A percentile compares a stretch with the other conserved stretches of the same genome.
Evolutionary conservation across 53 echinoderm and acorn worm genomes (phyloP).

Genomic region (Paracentrotus lividus): DNA sequence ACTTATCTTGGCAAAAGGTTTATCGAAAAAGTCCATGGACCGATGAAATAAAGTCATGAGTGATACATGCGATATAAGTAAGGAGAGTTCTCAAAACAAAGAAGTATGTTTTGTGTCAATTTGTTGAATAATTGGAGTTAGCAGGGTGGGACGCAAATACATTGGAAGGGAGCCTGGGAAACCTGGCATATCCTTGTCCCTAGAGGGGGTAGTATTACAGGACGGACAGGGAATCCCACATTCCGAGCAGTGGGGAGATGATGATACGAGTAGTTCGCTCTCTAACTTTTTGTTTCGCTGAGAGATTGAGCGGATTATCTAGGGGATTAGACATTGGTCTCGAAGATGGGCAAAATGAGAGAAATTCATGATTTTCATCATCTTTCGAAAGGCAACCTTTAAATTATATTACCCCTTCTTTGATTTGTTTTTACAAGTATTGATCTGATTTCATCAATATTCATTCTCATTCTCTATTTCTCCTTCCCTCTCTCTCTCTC

Average conservation of each 20-base stretch:
- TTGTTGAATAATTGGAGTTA: slow-evolving; percentile 54
- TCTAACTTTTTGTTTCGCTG: slow-evolving; percentile 66
- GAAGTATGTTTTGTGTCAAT: slow-evolving; percentile 55
- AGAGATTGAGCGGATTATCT: slow-evolving; percentile 59
- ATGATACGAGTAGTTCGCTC: not conserved
- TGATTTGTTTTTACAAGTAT: not conserved
- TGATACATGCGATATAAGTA: not conserved
- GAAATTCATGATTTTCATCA: not conserved
- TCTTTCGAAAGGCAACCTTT: not conserved
- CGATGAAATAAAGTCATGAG: too few species aligned
- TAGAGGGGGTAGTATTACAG: slow-evolving; percentile 70
- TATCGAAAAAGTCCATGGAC: too few species aligned
- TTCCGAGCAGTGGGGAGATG: slow-evolving; percentile 48
- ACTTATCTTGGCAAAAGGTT: too few species aligned
- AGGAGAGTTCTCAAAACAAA: slow-evolving; percentile 38
- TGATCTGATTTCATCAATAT: not conserved
- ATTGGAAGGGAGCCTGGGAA: slow-evolving; percentile 51
- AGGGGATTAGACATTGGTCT: slow-evolving; percentile 13
- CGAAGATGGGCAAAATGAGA: not conserved
- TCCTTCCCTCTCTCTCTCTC: not conserved
- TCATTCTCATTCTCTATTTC: not conserved
- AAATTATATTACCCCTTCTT: not conserved
- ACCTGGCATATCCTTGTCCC: slow-evolving; percentile 63
- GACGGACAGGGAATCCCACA: slow-evolving; percentile 57
- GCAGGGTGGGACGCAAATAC: slow-evolving; percentile 55